A percentile compares a stretch with the other conserved stretches of the same genome.
These are phyloP conservation scores for Stictonetta naevosa DNA, from an alignment of 2,113 vertebrate species.

Conservation along the genomic window DNA sequence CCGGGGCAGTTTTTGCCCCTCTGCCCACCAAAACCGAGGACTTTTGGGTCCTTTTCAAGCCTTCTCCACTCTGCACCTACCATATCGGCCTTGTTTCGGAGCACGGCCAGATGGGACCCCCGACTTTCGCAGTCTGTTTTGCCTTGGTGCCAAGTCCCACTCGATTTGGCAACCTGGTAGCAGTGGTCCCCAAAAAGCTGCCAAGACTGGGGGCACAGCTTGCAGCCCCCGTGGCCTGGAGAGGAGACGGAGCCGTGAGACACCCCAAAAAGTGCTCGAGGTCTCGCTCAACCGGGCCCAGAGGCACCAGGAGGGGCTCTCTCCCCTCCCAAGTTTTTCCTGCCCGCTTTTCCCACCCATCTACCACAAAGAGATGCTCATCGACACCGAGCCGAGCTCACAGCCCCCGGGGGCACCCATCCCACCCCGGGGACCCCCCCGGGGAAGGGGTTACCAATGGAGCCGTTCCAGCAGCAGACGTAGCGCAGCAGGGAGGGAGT, in stretches of 20 bases:
- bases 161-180: not conserved
- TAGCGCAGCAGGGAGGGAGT: not conserved
- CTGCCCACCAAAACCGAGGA: not conserved
- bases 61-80: not conserved
- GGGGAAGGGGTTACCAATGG: not conserved
- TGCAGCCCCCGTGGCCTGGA: not conserved
- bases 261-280: rapidly evolving
- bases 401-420: not conserved
- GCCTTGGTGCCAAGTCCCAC: not conserved
- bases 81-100: not conserved
- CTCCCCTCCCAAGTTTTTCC: not conserved
- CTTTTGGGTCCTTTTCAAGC: not conserved
- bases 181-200: not conserved
- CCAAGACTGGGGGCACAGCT: not conserved
- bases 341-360: not conserved
- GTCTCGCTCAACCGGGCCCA: not conserved
- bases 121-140: not conserved
- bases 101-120: not conserved
- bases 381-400: no score
- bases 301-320: not conserved
- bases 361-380: no score
- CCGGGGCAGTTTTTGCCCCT: no score
- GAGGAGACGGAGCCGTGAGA: not conserved
- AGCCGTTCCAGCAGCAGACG: not conserved
- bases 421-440: not conserved